Percentiles rank a stretch among this genome's conserved stretches.
These are phyloP conservation scores for Elysia chlorotica DNA, from an alignment of 1,140 invertebrate genomes.

Conservation along the genomic window DNA sequence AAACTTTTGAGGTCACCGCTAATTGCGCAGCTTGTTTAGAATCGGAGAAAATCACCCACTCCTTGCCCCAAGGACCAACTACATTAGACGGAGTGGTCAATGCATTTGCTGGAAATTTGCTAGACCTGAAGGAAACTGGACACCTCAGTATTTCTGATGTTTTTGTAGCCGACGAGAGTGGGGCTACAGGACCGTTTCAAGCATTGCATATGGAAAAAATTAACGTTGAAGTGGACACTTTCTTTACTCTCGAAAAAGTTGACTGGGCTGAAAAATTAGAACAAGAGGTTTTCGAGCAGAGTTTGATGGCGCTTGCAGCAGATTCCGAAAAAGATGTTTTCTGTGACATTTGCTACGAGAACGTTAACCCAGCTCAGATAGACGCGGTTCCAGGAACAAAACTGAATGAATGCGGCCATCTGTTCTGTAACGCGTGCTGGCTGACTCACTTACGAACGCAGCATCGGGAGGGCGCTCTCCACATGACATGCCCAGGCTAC, in stretches of 20 bases:
- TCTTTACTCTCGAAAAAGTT: not conserved
- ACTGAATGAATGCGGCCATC: conserved; percentile 36
- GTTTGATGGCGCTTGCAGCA: not conserved
- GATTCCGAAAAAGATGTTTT: conserved; percentile 3
- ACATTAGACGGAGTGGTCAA: conserved; percentile 3
- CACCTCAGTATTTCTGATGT: no score
- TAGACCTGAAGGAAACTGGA: conserved; percentile 18
- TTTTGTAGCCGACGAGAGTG: no score
- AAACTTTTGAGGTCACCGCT: not conserved
- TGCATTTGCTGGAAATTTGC: not conserved
- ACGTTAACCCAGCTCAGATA: conserved; percentile 19
- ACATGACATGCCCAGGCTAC: conserved; percentile 34
- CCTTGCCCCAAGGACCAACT: not conserved
- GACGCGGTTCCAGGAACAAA: conserved; percentile 22
- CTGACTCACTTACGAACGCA: conserved; percentile 26
- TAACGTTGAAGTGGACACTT: not conserved
- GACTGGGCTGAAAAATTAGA: not conserved
- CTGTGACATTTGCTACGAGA: conserved; percentile 33
- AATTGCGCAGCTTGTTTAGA: conserved; percentile 4
- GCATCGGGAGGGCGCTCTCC: conserved; percentile 1
- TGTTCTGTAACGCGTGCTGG: conserved; percentile 47
- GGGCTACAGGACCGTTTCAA: no score
- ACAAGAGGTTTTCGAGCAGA: not conserved
- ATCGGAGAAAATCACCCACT: not conserved
- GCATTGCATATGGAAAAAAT: no score